phyloP scores from a whole-genome alignment of 37 sponge, comb jelly and placozoan genomes.

The Tethya wilhelma region DNA sequence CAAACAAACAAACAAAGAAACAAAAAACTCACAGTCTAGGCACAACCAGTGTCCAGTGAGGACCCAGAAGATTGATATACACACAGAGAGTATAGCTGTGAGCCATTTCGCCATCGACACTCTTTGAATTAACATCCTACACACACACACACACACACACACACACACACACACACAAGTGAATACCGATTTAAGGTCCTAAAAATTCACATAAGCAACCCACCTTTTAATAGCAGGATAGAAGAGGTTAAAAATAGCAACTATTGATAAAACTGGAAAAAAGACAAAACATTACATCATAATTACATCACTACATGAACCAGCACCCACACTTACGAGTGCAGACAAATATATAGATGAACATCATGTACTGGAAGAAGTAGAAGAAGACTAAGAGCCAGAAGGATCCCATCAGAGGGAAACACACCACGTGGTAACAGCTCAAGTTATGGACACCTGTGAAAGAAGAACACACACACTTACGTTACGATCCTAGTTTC shows the following conservation, averaged over 20 bases:
- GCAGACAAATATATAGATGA: constrained; percentile 18
- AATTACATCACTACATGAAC: neutral
- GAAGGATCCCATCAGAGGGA: constrained; percentile 58
- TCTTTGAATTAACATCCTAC: neutral
- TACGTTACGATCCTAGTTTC: too few species aligned
- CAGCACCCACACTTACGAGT: neutral
- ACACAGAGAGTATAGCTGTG: constrained; percentile 21
- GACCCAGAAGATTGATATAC: constrained; percentile 46
- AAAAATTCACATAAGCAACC: constrained; percentile 1
- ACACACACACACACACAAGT: neutral
- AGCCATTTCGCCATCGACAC: neutral
- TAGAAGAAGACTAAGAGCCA: constrained; percentile 69
- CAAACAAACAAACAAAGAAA: neutral
- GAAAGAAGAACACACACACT: too few species aligned
- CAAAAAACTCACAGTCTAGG: constrained; percentile 54
- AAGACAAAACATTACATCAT: neutral
- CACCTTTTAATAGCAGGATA: neutral
- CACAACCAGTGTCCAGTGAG: constrained; percentile 75
- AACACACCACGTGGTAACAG: constrained; percentile 39
- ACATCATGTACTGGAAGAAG: constrained; percentile 74
- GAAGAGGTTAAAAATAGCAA: constrained; percentile 25
- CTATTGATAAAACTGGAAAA: constrained; percentile 16
- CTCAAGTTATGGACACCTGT: constrained; percentile 26
- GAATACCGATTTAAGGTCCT: neutral
- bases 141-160: neutral